Base-by-base conservation (phyloP, 2,888 invertebrate species). In the Trichacis sp. region DNA sequence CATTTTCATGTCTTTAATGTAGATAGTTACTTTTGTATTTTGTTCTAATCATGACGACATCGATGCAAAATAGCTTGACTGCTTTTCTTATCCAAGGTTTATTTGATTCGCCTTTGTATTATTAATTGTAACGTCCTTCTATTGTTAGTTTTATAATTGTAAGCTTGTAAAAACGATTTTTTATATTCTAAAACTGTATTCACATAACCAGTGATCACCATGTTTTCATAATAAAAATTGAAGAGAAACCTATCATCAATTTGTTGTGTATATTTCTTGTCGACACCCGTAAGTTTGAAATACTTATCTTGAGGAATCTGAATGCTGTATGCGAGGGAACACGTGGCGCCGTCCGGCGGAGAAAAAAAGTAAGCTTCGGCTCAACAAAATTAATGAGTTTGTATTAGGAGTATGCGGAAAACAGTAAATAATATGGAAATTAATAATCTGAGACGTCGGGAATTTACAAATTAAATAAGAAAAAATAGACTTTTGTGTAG, bases 41-140 rank as follows among this genome's bases (percentile, higher is more conserved):
- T 12, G 14, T 29, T 45, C 14, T 42, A 42, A n/a, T 42, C 14
- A 6, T 15, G 42, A 5, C 36, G 36, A 36, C 2, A 42, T 42
- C 42, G 18, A 42, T 42, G 42, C 45, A 45, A 45, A 45, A 45
- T 45, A 20, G 45, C 45, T 45, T 45, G 15, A 15, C 40, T 45
- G 20, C 45, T 42, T 42, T 42, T 11, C 8, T n/a, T 42, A 17
- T 15, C 2, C 15, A 17, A 18, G 42, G n/a, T 42, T 42, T n/a
- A 9, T 4, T 42, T 11, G 18, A 42, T 8, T 42, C 15, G 3
- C 11, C 2, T 42, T 42, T 42, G 42, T 42, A 42, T 18, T 42
- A 42, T 42, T 42, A 42, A 4, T 42, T 42, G 2, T 42, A 42
- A 17, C 18, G 18, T 15, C 18, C 2, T 18, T 36, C 3, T 36